Evolutionary conservation across 2,113 vertebrate genomes (phyloP).

Genomic region (Forbesichthys papilliferus): DNA sequence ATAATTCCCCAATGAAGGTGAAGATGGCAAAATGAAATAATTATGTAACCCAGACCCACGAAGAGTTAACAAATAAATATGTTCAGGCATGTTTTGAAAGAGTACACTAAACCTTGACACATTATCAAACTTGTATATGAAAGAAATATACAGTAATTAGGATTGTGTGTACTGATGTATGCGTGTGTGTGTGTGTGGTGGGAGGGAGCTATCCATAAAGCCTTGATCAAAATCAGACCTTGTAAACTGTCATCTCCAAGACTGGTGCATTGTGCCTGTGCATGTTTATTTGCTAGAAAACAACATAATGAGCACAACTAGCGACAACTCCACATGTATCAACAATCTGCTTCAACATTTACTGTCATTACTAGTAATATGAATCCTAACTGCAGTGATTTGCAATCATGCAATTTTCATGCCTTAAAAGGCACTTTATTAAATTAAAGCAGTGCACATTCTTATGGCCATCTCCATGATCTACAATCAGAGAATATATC

Average conservation of each 20-base stretch:
- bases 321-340: background rate
- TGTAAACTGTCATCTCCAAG: conserved; percentile 32
- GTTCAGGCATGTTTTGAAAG: conserved; percentile 57
- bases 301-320: background rate
- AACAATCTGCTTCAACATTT: too few relatives aligned
- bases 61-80: conserved; percentile 61
- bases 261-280: background rate
- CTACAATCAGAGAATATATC: conserved; percentile 27
- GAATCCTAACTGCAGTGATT: too few relatives aligned
- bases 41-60: conserved; percentile 48
- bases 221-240: conserved; percentile 57
- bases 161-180: conserved; percentile 1
- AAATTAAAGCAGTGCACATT: background rate
- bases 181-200: background rate
- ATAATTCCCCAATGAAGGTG: conserved; percentile 69
- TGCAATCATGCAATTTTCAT: too few relatives aligned
- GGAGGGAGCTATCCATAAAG: conserved; percentile 31
- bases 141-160: conserved; percentile 67
- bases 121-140: conserved; percentile 69
- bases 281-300: conserved; percentile 6
- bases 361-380: too few relatives aligned
- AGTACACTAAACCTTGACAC: conserved; percentile 48
- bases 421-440: background rate
- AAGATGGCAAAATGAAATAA: conserved; percentile 72
- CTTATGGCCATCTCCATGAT: background rate